Evolutionary conservation across 2,888 invertebrate species (phyloP), one percentile per base, ranked within the genome.

Genomic region (Ochropleura leucogaster): DNA sequence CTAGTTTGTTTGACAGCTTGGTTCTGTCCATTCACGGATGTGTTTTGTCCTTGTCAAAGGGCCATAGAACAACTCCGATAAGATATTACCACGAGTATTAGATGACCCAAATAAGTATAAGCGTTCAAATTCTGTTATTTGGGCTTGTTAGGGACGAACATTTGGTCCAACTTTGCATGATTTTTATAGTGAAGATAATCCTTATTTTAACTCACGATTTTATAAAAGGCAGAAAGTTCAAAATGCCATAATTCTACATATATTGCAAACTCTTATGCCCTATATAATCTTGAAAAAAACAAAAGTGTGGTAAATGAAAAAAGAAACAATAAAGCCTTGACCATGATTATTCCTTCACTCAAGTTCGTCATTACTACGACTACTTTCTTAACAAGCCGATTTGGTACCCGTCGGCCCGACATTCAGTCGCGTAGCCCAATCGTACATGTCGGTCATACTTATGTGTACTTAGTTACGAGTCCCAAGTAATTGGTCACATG

Each of bases 401-500:
- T 77, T 77, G 53, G 77, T 59, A 18, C 10, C 53, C 9, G 40
- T 55, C 47, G 60, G 40, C 42, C 55, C 47, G 60, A 40, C 64
- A 79, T 77, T 77, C 82, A 68, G 44, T 40, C 69, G 82, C 68
- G 64, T 62, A 60, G 40, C 7, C 47, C 68, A 55, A 49, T 77
- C 53, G 59, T 49, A 68, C 49, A 68, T 42, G 77, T 53, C 53
- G n/a, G 46, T 79, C 82, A 55, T 77, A 65, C 77, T 76, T 81
- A 68, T 46, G 59, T 68, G 64, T 59, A 53, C 16, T 55, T 55
- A 18, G 18, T 60, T 82, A 51, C 65, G 55, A 40, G 55, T 77
- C 53, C 60, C 67, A 62, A 73, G 66, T 85, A 79, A 76, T 85
- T 82, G 77, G 42, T 64, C 53, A 79, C 78, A 77, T 67, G 51